phyloP scores from a whole-genome alignment of 2,797 vertebrate genomes.

The Microctenopoma stevenorrisi region DNA sequence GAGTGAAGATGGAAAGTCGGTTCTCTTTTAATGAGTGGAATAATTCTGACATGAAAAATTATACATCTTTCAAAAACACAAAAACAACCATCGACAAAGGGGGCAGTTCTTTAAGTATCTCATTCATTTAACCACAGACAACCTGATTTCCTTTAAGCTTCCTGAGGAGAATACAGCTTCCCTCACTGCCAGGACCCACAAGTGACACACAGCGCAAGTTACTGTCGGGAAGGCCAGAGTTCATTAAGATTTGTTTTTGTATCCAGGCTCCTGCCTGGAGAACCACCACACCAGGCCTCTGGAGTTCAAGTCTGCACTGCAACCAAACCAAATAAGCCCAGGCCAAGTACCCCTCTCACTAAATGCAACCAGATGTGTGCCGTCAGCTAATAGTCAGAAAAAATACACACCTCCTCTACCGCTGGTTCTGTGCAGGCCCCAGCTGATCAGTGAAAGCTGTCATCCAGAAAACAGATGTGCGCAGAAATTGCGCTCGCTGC shows the following conservation, averaged over 20 bases:
- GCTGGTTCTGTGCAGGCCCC: constrained; percentile 62
- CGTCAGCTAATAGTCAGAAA: constrained; percentile 61
- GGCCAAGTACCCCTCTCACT: constrained; percentile 63
- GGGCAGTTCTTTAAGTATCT: neutral
- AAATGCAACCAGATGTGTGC: constrained; percentile 82
- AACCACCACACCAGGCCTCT: constrained; percentile 56
- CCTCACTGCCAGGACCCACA: constrained; percentile 22
- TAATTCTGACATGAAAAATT: neutral
- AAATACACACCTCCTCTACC: constrained; percentile 57
- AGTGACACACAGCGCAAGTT: constrained; percentile 47
- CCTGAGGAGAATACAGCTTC: constrained; percentile 32
- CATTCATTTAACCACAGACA: constrained; percentile 17
- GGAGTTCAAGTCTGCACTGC: constrained; percentile 65
- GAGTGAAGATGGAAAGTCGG: neutral
- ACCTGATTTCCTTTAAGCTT: constrained; percentile 24
- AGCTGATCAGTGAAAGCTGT: constrained; percentile 77
- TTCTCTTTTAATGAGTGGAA: neutral
- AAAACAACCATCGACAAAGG: neutral
- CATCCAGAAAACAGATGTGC: constrained; percentile 77
- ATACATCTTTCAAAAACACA: constrained; percentile 5
- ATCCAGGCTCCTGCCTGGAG: constrained; percentile 49
- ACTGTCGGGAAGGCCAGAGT: constrained; percentile 57
- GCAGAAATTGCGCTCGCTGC: constrained; percentile 31
- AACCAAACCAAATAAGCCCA: constrained; percentile 69
- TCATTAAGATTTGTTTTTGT: constrained; percentile 77